phyloP scores from a whole-genome alignment of 2,888 invertebrate genomes.

The Acanthococcus lagerstroemiae region DNA sequence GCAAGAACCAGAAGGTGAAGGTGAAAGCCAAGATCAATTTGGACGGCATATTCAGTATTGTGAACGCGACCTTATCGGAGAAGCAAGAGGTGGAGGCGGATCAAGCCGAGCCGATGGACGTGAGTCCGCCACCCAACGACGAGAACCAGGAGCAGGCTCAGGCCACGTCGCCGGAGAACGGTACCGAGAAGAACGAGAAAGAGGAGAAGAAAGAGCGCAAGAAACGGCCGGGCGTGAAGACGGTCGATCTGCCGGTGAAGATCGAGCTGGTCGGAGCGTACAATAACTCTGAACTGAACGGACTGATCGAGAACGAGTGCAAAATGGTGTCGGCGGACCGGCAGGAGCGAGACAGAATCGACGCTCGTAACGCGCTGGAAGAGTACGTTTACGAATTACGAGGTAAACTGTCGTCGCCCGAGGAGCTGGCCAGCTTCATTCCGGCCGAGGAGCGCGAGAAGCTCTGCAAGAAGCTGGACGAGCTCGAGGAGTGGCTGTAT shows the following conservation, averaged over 20 bases:
- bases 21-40: constrained; percentile 90
- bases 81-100: constrained; percentile 44
- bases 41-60: constrained; percentile 82
- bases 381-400: constrained; percentile 97
- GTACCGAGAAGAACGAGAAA: constrained; percentile 19
- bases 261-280: constrained; percentile 58
- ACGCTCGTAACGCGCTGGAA: constrained; percentile 92
- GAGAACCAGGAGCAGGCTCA: constrained; percentile 38
- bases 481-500: constrained; percentile 93
- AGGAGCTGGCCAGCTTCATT: constrained; percentile 64
- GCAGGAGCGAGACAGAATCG: constrained; percentile 87
- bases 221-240: constrained; percentile 69
- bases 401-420: constrained; percentile 70
- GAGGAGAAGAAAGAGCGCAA: constrained; percentile 49
- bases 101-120: constrained; percentile 38
- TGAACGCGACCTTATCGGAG: constrained; percentile 73
- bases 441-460: constrained; percentile 54
- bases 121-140: constrained; percentile 35
- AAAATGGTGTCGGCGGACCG: constrained; percentile 77
- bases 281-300: constrained; percentile 59
- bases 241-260: constrained; percentile 75
- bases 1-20: constrained; percentile 89
- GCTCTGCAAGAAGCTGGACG: constrained; percentile 52
- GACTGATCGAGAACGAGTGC: constrained; percentile 68
- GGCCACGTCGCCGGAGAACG: background rate